Evolutionary conservation across 2,113 vertebrate genomes (phyloP).

Genomic region (Oreochromis niloticus): DNA sequence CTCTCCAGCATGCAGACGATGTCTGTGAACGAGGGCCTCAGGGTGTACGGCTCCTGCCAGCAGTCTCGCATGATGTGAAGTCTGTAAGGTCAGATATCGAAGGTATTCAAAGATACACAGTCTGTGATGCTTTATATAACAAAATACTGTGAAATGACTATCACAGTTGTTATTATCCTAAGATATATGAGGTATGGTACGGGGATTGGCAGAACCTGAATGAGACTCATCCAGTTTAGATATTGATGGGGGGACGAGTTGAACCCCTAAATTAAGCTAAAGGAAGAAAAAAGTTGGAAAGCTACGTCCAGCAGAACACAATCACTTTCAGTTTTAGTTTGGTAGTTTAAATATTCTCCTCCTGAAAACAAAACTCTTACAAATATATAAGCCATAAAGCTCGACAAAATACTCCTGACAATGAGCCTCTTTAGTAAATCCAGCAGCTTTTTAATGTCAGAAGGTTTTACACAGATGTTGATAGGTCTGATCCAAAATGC

Average conservation of each 20-base stretch:
- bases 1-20: slow-evolving; percentile 59
- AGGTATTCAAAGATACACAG: background rate
- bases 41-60: slow-evolving; percentile 62
- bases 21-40: slow-evolving; percentile 65
- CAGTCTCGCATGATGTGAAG: slow-evolving; percentile 67
- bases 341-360: background rate
- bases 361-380: background rate
- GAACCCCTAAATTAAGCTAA: background rate
- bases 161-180: background rate
- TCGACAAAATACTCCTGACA: background rate
- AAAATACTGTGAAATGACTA: background rate
- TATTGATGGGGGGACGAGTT: background rate
- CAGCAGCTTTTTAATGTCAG: background rate
- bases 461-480: background rate
- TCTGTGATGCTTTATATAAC: background rate
- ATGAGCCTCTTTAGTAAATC: background rate
- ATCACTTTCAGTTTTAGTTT: background rate
- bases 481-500: background rate
- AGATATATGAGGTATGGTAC: background rate
- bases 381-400: background rate
- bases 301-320: background rate
- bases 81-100: background rate
- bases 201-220: background rate
- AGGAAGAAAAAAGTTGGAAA: background rate
- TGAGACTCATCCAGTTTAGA: background rate